Evolutionary conservation across 2,888 invertebrate species (phyloP), one percentile per base, ranked within the genome.

Genomic region (Hirtodrosophila alboralis): DNA sequence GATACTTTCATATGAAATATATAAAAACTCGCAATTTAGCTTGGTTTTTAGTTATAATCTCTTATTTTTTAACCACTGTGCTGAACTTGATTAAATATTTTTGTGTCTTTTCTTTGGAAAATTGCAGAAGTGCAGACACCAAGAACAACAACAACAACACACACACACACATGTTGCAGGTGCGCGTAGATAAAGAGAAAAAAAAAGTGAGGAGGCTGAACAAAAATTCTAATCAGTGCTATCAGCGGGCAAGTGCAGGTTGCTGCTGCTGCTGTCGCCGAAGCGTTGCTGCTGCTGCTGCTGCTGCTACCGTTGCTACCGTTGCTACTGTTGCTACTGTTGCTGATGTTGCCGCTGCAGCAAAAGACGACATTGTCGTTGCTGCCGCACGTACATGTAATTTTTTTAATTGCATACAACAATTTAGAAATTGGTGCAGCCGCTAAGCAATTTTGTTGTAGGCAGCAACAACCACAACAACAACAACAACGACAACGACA

Each of bases 341-440:
- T 60, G 54, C 9, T 43, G 38, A 13, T 27, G 56, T 16, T 44
- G 28, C 33, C 61, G 52, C 26, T 36, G 43, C 26, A 12, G 41
- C 23, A 14, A 28, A 41, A 33, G 57, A 47, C 61, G 49, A 69
- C 59, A 36, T 65, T 73, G 69, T 73, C 62, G 65, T 53, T 57
- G 51, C 48, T 51, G 58, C 40, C 27, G 71, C 84, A 87, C 84
- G 87, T 87, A 84, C 79, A 81, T 84, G 87, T 79, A 86, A 86
- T 87, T 85, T 85, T 86, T 87, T 87, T 87, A 85, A 85, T 85
- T 87, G 87, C 73, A 61, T 49, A 66, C 74, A 84, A 87, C 74
- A 68, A 78, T 85, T 84, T 76, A 69, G 66, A 72, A 77, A 87
- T 85, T 85, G 77, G 54, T 59, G 49, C 60, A 44, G 49, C 74